These are phyloP conservation scores for Pelobates cultripes DNA, from an alignment of 2,797 vertebrate species.

Conservation along the genomic window DNA sequence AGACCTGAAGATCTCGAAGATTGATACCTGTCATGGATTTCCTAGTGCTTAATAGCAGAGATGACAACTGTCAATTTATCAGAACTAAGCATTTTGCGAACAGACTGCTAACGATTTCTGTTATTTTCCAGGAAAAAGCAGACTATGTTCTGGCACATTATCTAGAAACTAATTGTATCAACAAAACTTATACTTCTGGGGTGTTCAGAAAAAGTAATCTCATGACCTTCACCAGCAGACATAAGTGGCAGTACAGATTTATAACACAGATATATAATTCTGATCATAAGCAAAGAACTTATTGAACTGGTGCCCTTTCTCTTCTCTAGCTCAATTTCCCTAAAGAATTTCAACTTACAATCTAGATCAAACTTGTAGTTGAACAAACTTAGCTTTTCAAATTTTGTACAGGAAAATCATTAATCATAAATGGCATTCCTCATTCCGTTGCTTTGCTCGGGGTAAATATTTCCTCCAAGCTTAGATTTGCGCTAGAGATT, in stretches of 20 bases:
- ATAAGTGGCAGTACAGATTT: slow-evolving; percentile 43
- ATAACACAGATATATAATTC: slow-evolving; percentile 47
- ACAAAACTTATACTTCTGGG: slow-evolving; percentile 5
- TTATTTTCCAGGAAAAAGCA: not conserved
- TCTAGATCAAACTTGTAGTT: slow-evolving; percentile 53
- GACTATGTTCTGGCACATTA: not conserved
- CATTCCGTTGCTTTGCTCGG: slow-evolving; percentile 47
- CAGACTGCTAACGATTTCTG: no score
- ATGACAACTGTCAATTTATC: no score
- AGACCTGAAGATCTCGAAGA: no score
- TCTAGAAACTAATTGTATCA: not conserved
- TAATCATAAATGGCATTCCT: slow-evolving; percentile 52
- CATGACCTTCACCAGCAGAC: slow-evolving; percentile 41
- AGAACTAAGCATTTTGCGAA: no score
- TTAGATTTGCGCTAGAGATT: not conserved
- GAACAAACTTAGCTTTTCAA: slow-evolving; percentile 55
- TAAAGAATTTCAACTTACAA: slow-evolving; percentile 45
- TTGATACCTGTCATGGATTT: no score
- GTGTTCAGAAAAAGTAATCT: slow-evolving; percentile 31
- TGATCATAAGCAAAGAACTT: slow-evolving; percentile 40
- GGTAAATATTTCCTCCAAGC: slow-evolving; percentile 50
- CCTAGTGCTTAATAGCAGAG: no score
- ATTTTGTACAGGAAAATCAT: slow-evolving; percentile 50
- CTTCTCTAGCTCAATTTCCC: slow-evolving; percentile 42
- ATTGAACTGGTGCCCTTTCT: slow-evolving; percentile 49